Evolutionary conservation across 2,113 vertebrate genomes (phyloP).

Genomic region (Stictonetta naevosa): DNA sequence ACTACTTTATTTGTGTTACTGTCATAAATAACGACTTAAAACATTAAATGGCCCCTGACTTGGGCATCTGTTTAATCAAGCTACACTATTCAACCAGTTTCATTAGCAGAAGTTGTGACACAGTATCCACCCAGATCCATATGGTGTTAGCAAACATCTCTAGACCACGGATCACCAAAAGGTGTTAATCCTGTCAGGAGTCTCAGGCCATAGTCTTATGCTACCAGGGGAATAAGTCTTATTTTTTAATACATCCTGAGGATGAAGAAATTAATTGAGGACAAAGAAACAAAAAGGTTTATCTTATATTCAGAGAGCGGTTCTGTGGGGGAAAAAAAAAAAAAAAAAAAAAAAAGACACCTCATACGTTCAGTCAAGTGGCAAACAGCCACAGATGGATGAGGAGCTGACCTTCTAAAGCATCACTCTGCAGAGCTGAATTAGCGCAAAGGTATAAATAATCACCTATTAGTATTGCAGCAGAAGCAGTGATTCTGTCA

Average conservation of each 20-base stretch:
- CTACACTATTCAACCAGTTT: background rate
- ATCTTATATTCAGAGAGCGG: background rate
- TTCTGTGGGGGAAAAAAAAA: background rate
- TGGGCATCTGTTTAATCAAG: background rate
- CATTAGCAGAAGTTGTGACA: background rate
- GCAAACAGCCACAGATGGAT: conserved; percentile 25
- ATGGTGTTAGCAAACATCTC: background rate
- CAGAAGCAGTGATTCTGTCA: background rate
- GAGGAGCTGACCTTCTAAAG: conserved; percentile 42
- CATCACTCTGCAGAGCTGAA: conserved; percentile 30
- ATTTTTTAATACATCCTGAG: background rate
- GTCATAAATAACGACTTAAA: background rate
- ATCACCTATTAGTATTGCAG: background rate
- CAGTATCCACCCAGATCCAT: background rate
- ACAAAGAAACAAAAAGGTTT: background rate
- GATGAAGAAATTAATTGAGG: background rate
- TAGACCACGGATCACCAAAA: rapidly evolving
- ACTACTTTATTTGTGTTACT: background rate
- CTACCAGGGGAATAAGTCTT: background rate
- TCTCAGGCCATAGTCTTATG: background rate
- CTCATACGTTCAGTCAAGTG: background rate
- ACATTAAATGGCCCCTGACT: background rate
- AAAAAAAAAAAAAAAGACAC: background rate
- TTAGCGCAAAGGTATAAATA: conserved; percentile 50
- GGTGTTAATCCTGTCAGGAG: background rate